Base-by-base conservation (phyloP, 2,888 invertebrate species). In the Troglohyphantes excavatus region DNA sequence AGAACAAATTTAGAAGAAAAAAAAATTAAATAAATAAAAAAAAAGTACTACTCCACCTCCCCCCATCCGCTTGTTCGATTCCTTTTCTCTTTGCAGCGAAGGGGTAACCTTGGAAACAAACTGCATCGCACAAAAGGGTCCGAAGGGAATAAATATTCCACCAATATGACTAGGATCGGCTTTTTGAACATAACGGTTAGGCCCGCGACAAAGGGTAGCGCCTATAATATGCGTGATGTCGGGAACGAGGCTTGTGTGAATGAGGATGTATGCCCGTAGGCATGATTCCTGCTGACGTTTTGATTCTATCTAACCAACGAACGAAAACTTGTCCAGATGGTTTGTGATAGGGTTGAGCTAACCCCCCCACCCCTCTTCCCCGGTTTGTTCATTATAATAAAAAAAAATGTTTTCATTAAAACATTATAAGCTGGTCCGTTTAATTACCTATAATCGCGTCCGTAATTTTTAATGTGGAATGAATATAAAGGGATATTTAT, bases 231-330 rank as follows among this genome's bases (percentile, higher is more conserved):
- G 86, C 86, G 86, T 78, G 78, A 68, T 81, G 81, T 81, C 70
- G 86, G 86, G 79, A 86, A 65, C 78, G 70, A 65, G 84, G 73
- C 59, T 67, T 79, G 86, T 76, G 59, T 73, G 81, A 61, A 82
- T 82, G 68, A 63, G 78, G 63, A 81, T 81, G 84, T 84, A 73
- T 65, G 81, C 81, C 73, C 81, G 73, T 73, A 82, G 82, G 88
- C 88, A 82, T 88, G 88, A 88, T 88, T 88, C 88, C 88, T 88
- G 88, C 88, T 87, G 87, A 87, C 87, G 87, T 79, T 86, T 73
- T 65, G 86, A 86, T 86, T 81, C 87, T 81, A 81, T 81, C 79
- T 87, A 87, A 73, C 87, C 87, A 81, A 87, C 87, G 87, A 87
- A 79, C 85, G 73, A 86, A 86, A 86, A 78, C 63, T 84, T 21